Conservation (phyloP, 1,140 invertebrate species). For the Listronotus bonariensis region DNA sequence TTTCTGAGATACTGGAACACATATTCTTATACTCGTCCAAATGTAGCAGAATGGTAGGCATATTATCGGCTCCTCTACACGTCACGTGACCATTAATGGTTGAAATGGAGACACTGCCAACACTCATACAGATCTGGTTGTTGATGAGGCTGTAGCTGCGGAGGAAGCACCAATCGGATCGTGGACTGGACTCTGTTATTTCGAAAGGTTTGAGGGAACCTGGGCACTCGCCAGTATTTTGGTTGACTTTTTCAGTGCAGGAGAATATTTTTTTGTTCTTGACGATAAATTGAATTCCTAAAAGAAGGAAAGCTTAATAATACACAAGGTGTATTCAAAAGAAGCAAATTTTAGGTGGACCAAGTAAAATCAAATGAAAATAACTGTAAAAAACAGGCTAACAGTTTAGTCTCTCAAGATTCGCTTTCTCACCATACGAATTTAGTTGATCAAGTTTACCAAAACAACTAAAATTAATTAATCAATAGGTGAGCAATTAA, state of each 20-base stretch:
- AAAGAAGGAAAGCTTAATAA: not conserved
- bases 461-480: too few relatives aligned
- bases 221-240: slow-evolving; percentile 11
- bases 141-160: slow-evolving; percentile 12
- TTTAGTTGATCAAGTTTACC: too few relatives aligned
- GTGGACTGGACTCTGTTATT: slow-evolving; percentile 11
- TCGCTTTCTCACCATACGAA: too few relatives aligned
- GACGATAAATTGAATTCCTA: slow-evolving; percentile 15
- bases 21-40: slow-evolving; percentile 27
- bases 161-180: slow-evolving; percentile 24
- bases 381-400: too few relatives aligned
- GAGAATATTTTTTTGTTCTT: slow-evolving; percentile 9
- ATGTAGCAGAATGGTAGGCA: not conserved
- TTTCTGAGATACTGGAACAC: slow-evolving; percentile 3
- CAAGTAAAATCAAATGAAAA: too few relatives aligned
- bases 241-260: not conserved
- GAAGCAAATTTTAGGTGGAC: too few relatives aligned
- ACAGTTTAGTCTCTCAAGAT: too few relatives aligned
- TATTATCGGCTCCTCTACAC: not conserved
- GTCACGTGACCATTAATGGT: not conserved
- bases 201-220: slow-evolving; percentile 6
- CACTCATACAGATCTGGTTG: slow-evolving; percentile 20
- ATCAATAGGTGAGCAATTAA: too few relatives aligned
- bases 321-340: too few relatives aligned
- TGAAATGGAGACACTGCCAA: not conserved